Conservation (phyloP, 64 coral and sea anemone genomes). For the Stylophora pistillata region DNA sequence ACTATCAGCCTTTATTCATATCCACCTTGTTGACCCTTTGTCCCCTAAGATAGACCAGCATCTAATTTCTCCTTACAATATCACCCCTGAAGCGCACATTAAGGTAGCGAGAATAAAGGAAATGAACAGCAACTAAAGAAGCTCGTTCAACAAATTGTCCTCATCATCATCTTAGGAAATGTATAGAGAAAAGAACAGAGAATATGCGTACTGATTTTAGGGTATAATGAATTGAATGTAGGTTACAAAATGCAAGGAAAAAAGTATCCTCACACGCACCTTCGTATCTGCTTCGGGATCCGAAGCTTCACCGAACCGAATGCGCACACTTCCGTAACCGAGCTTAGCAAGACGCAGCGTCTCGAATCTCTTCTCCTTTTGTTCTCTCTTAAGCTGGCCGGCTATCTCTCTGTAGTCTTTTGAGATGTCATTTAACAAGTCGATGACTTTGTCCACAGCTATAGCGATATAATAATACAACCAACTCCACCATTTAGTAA, state of each 20-base stretch:
- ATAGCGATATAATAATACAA: conserved; percentile 91
- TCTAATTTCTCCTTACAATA: too few species aligned
- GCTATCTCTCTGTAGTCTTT: conserved; percentile 95
- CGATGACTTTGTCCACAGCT: conserved; percentile 82
- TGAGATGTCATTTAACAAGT: conserved; percentile 78
- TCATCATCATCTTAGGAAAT: too few species aligned
- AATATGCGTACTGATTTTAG: background rate
- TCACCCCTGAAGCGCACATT: too few species aligned
- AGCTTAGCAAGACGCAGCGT: conserved; percentile 66
- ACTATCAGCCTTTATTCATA: too few species aligned
- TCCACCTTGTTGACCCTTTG: too few species aligned
- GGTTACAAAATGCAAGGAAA: too few species aligned
- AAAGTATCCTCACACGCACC: background rate
- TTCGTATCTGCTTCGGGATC: conserved; percentile 1
- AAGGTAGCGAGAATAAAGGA: too few species aligned
- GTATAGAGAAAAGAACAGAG: too few species aligned
- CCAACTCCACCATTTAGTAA: conserved; percentile 80
- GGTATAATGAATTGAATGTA: too few species aligned
- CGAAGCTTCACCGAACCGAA: conserved; percentile 24
- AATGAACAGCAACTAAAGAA: too few species aligned
- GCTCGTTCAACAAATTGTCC: too few species aligned
- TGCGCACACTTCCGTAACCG: conserved; percentile 32
- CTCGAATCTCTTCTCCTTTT: conserved; percentile 89
- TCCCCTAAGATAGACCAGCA: too few species aligned
- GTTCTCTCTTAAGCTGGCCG: conserved; percentile 83